These are phyloP conservation scores for Zaprionus kolodkinae DNA, from an alignment of 1,140 invertebrate genomes.

Conservation along the genomic window DNA sequence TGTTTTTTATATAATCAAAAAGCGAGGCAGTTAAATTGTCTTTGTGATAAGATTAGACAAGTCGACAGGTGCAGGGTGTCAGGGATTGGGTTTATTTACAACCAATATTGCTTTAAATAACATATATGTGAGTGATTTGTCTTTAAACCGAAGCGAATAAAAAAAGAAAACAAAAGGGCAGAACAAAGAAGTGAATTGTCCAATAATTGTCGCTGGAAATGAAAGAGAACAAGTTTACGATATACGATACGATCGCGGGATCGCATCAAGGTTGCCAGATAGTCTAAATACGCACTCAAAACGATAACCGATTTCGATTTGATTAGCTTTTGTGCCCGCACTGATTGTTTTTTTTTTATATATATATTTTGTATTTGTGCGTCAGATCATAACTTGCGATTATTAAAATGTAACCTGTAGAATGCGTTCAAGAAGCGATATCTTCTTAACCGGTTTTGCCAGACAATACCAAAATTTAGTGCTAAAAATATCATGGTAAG, in stretches of 20 bases:
- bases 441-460: constrained; percentile 28
- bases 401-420: constrained; percentile 34
- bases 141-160: constrained; percentile 1
- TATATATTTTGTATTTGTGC: not conserved
- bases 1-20: constrained; percentile 21
- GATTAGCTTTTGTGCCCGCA: not conserved
- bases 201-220: constrained; percentile 23
- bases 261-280: constrained; percentile 25
- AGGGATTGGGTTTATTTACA: constrained; percentile 21
- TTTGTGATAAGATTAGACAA: constrained; percentile 55
- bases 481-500: constrained; percentile 15
- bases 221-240: constrained; percentile 37
- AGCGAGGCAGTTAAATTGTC: constrained; percentile 9
- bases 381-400: constrained; percentile 8
- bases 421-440: constrained; percentile 10
- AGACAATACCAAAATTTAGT: constrained; percentile 20
- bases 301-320: constrained; percentile 28
- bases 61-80: not conserved
- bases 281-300: not conserved
- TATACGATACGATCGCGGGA: constrained; percentile 16
- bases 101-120: constrained; percentile 27
- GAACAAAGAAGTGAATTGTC: not conserved
- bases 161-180: not conserved
- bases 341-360: not conserved
- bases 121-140: constrained; percentile 35